These are phyloP conservation scores for Ectemnius cavifrons DNA, from an alignment of 2,888 invertebrate species.

Conservation along the genomic window DNA sequence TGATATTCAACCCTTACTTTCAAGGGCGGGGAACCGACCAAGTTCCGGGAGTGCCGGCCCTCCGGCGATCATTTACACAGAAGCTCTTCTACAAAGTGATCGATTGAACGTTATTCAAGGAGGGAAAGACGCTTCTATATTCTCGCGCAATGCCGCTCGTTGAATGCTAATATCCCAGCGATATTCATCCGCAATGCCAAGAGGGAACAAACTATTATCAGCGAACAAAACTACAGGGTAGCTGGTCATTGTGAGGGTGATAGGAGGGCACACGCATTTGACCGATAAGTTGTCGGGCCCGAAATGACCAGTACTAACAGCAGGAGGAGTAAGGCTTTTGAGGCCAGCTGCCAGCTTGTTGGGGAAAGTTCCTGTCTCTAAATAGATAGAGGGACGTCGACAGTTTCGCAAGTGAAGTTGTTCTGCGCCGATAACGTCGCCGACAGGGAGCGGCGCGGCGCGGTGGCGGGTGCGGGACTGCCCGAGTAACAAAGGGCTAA, in stretches of 20 bases:
- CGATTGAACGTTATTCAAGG: no score
- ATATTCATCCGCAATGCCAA: conserved; percentile 13
- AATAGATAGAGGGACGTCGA: conserved; percentile 62
- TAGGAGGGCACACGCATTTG: conserved; percentile 24
- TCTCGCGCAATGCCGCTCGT: no score
- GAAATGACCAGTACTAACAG: conserved; percentile 44
- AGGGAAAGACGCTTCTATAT: no score
- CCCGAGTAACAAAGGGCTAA: conserved; percentile 35
- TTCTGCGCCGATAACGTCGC: conserved; percentile 49
- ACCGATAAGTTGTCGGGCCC: conserved; percentile 54
- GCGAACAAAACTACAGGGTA: no score
- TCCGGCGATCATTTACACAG: no score
- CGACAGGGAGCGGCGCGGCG: conserved; percentile 35
- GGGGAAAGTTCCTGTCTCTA: conserved; percentile 61
- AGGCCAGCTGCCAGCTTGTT: conserved; percentile 66
- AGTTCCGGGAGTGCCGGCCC: no score
- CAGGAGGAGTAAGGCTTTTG: conserved; percentile 48
- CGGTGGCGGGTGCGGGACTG: conserved; percentile 30
- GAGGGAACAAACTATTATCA: neutral
- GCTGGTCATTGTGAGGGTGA: no score
- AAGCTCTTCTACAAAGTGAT: no score
- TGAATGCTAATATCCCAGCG: neutral
- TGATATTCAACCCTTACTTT: neutral
- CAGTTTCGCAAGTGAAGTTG: conserved; percentile 64
- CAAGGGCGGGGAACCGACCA: no score